Base-by-base conservation (phyloP, 2,113 vertebrate genomes). In the Planiliza haematocheilus region DNA sequence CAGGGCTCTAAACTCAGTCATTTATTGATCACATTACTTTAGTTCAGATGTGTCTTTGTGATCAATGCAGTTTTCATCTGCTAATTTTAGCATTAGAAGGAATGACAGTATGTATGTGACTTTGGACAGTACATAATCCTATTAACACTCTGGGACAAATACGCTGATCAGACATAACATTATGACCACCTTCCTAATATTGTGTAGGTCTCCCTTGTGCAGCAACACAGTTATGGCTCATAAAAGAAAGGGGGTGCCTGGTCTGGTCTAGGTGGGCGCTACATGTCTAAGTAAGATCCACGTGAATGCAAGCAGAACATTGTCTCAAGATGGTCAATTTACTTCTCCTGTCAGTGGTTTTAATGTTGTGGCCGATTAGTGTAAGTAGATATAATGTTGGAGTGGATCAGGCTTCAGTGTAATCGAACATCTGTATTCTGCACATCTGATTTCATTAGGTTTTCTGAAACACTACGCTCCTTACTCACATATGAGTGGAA, bases 401-500 rank as follows among this genome's bases (percentile, higher is more conserved):
- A 24, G 16, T 41, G 42, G 20, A 74, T 71, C 37, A 60, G 7
- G 14, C 38, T 70, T 71, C 41, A 72, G 61, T 21, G 4, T 72
- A 49, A 65, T 79, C 42, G 62, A 66, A n/a, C 16, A 80, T 49
- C 50, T 58, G 51, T 45, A 69, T 49, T 45, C 66, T 69, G 20
- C 61, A 56, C 10, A 61, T 46, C 17, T 34, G 1, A 38, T 58
- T 74, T 60, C 39, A 43, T 70, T 12, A 37, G 39, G 64, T 52
- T 48, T 3, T 42, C 16, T 57, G 45, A 71, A 57, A 64, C 34
- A 14, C 36, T 43, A 30, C 1, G 24, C 56, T 50, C 43, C 56
- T 69, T 58, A 64, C 49, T 82, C 74, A 65, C 39, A 50, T 52
- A 55, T 46, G 63, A 82, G 42, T 30, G 16, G 51, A 49, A 59